A percentile compares a stretch with the other conserved stretches of the same genome.
These are phyloP conservation scores for Cardiocondyla obscurior DNA, from an alignment of 1,140 invertebrate species.

Conservation along the genomic window DNA sequence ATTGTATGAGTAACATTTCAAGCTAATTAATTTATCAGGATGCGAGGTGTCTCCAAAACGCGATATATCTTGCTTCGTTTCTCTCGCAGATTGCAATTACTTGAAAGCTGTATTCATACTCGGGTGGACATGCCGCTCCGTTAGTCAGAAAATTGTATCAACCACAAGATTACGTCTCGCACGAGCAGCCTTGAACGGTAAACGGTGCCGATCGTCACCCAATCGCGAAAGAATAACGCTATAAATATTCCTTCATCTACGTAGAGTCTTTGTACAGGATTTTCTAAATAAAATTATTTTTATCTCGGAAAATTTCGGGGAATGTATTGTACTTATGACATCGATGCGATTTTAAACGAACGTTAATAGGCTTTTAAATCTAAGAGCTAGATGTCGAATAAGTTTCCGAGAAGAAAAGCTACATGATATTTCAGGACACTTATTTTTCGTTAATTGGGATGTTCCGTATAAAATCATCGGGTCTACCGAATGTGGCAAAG, in stretches of 20 bases:
- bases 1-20: background rate
- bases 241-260: background rate
- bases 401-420: background rate
- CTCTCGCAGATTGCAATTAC: slow-evolving; percentile 20
- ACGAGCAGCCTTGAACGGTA: background rate
- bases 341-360: background rate
- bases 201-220: slow-evolving; percentile 22
- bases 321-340: too few species aligned
- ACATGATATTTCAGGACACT: background rate
- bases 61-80: background rate
- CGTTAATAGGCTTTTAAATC: background rate
- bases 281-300: background rate
- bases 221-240: background rate
- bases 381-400: background rate
- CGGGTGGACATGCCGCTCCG: slow-evolving; percentile 20
- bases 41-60: background rate
- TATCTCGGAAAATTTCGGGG: background rate
- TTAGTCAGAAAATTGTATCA: slow-evolving; percentile 43
- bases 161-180: slow-evolving; percentile 35
- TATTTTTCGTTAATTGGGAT: background rate
- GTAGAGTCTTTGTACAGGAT: background rate
- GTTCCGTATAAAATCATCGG: background rate
- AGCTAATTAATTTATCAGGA: slow-evolving; percentile 16
- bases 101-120: slow-evolving; percentile 33
- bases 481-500: background rate